Evolutionary conservation across 1,140 invertebrate species (phyloP).

Genomic region (Solenopsis invicta): DNA sequence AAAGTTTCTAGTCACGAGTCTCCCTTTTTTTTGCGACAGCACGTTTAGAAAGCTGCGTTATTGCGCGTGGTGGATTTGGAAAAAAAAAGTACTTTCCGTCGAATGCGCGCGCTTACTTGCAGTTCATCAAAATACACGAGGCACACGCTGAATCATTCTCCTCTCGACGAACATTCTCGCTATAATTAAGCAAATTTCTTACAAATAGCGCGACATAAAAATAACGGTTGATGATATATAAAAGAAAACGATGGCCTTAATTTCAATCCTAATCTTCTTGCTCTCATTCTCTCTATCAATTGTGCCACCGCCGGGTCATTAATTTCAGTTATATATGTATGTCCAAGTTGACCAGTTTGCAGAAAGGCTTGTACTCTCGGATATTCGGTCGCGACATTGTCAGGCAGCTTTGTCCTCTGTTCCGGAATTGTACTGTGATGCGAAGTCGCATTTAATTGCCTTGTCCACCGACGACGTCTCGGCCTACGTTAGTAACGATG

Average conservation of each 20-base stretch:
- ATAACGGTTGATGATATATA: neutral
- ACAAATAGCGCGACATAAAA: neutral
- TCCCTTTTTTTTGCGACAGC: slow-evolving; percentile 27
- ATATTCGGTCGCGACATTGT: neutral
- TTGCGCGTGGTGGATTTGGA: slow-evolving; percentile 27
- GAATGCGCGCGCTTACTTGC: neutral
- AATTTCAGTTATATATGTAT: neutral
- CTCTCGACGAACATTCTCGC: neutral
- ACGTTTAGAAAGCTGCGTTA: slow-evolving; percentile 47
- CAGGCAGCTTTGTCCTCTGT: neutral
- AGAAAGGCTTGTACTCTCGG: neutral
- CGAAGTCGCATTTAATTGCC: slow-evolving; percentile 37
- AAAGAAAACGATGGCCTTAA: too few relatives aligned
- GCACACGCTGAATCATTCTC: neutral
- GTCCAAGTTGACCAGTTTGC: neutral
- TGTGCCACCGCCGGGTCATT: neutral
- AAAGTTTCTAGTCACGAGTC: slow-evolving; percentile 44
- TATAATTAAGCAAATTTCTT: slow-evolving; percentile 16
- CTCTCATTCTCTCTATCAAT: neutral
- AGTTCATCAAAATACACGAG: slow-evolving; percentile 28
- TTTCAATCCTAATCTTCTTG: neutral
- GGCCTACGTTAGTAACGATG: slow-evolving; percentile 8
- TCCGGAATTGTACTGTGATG: slow-evolving; percentile 33
- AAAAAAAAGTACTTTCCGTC: neutral
- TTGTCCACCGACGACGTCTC: slow-evolving; percentile 3